Conservation (phyloP, 2,113 vertebrate species). For the Rhinolophus sinicus region DNA sequence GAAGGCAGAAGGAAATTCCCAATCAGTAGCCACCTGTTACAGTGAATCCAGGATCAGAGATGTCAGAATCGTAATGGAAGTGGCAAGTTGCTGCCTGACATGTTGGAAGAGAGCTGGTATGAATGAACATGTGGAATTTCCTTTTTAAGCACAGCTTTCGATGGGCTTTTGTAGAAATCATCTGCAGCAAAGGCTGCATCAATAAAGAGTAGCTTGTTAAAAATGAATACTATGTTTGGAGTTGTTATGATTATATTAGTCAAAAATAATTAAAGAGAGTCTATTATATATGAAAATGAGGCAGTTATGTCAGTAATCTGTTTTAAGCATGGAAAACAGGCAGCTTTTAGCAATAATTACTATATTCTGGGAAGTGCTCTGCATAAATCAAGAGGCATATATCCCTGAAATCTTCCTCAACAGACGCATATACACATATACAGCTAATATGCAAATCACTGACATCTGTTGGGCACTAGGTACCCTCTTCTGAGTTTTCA, state of each 20-base stretch:
- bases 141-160: not conserved
- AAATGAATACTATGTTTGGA: constrained; percentile 53
- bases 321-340: constrained; percentile 29
- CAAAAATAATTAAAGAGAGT: constrained; percentile 63
- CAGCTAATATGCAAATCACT: not conserved
- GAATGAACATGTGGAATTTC: not conserved
- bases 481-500: not conserved
- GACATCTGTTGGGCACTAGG: not conserved
- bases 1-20: not conserved
- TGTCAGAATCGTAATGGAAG: not conserved
- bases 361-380: constrained; percentile 6
- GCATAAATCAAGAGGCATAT: constrained; percentile 27
- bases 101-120: not conserved
- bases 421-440: not conserved
- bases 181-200: constrained; percentile 10
- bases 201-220: constrained; percentile 53
- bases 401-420: constrained; percentile 24
- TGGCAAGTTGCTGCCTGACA: not conserved
- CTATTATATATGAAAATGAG: constrained; percentile 63
- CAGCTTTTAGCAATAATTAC: constrained; percentile 62
- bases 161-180: not conserved
- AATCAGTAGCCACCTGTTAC: not conserved
- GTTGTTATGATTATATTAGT: constrained; percentile 60
- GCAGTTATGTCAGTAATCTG: constrained; percentile 53
- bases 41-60: not conserved